A percentile compares a stretch with the other conserved stretches of the same genome.
These are phyloP conservation scores for Agrotis ipsilon DNA, from an alignment of 2,888 invertebrate species.

Conservation along the genomic window DNA sequence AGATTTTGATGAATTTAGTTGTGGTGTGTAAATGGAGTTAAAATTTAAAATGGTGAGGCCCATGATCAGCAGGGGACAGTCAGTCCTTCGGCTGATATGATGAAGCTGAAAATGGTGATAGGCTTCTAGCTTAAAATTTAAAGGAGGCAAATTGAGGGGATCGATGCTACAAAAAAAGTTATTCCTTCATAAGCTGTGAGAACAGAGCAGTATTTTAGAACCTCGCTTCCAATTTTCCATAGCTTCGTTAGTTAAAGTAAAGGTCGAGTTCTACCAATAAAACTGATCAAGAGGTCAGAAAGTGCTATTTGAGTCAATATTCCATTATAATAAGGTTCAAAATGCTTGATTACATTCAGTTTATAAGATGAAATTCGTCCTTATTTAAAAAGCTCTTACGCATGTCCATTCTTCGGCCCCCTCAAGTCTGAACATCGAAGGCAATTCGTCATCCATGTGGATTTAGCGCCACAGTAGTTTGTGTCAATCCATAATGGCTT, in stretches of 20 bases:
- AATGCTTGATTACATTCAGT: background rate
- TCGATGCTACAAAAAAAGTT: too few relatives aligned
- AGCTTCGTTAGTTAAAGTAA: background rate
- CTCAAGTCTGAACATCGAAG: constrained; percentile 7
- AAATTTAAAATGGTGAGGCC: too few relatives aligned
- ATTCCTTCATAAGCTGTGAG: background rate
- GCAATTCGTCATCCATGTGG: constrained; percentile 62
- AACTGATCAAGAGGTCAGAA: background rate
- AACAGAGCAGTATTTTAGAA: background rate
- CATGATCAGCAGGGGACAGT: too few relatives aligned
- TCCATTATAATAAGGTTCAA: background rate
- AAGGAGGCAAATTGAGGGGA: too few relatives aligned
- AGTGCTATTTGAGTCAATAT: background rate
- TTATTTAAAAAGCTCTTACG: background rate
- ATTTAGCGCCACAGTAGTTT: constrained; percentile 79
- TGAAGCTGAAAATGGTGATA: too few relatives aligned
- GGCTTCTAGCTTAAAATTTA: too few relatives aligned
- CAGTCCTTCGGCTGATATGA: too few relatives aligned
- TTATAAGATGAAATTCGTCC: background rate
- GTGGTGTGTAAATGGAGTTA: too few relatives aligned
- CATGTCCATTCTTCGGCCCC: background rate
- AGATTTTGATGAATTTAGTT: too few relatives aligned
- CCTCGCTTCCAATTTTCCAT: background rate
- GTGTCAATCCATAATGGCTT: constrained; percentile 80
- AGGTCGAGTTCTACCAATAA: background rate